Evolutionary conservation across 2,797 vertebrate species (phyloP).

Genomic region (Pangasius sanitwongsei): DNA sequence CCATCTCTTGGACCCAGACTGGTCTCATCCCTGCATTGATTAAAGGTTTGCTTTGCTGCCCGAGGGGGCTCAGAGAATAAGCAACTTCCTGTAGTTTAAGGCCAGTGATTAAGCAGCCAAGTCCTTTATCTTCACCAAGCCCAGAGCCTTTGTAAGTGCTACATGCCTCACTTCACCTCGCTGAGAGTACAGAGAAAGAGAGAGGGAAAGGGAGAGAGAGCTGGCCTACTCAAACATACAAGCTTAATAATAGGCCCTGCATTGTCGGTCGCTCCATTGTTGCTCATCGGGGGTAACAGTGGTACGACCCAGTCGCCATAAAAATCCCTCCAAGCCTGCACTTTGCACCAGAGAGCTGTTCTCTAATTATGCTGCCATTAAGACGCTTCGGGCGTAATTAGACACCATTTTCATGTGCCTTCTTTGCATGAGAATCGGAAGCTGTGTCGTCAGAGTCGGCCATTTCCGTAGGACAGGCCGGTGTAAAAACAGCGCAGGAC

Average conservation of each 20-base stretch:
- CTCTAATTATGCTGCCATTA: slow-evolving; percentile 68
- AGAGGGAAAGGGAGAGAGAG: slow-evolving; percentile 16
- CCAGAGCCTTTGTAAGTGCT: slow-evolving; percentile 73
- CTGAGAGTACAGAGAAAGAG: slow-evolving; percentile 57
- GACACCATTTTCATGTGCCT: slow-evolving; percentile 61
- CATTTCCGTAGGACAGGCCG: slow-evolving; percentile 55
- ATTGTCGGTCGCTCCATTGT: slow-evolving; percentile 66
- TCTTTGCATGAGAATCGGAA: slow-evolving; percentile 67
- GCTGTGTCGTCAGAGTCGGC: slow-evolving; percentile 55
- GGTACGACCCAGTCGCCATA: slow-evolving; percentile 63
- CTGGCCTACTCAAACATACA: slow-evolving; percentile 73
- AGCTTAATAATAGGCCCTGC: slow-evolving; percentile 70
- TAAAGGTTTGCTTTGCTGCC: slow-evolving; percentile 64
- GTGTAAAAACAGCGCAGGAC: slow-evolving; percentile 32
- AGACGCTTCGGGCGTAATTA: slow-evolving; percentile 71
- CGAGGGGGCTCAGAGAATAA: slow-evolving; percentile 68
- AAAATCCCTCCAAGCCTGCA: slow-evolving; percentile 68
- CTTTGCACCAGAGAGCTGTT: slow-evolving; percentile 64
- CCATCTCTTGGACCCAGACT: slow-evolving; percentile 47
- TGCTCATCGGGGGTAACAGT: slow-evolving; percentile 46
- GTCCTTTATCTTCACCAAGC: slow-evolving; percentile 74
- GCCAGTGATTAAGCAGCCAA: slow-evolving; percentile 77
- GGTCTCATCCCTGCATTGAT: slow-evolving; percentile 61
- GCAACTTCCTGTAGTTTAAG: slow-evolving; percentile 77
- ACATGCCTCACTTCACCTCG: slow-evolving; percentile 77